Percentiles rank a stretch among this genome's conserved stretches.
These are phyloP conservation scores for Apamea monoglypha DNA, from an alignment of 2,888 invertebrate genomes.

Conservation along the genomic window DNA sequence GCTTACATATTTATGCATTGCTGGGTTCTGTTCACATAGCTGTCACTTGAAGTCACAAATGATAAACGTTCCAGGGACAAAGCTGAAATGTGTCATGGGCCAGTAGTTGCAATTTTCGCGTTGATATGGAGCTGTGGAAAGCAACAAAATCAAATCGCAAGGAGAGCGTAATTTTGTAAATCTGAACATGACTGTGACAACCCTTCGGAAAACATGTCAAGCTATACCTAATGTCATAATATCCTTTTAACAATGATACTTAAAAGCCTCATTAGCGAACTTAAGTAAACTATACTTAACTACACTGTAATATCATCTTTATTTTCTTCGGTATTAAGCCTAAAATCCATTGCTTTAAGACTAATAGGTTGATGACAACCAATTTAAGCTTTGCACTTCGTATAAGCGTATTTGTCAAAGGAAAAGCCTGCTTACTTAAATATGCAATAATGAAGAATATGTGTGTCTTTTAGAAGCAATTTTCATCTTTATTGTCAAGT, in stretches of 20 bases:
- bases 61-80: background rate
- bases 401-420: constrained; percentile 24
- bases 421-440: constrained; percentile 6
- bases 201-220: constrained; percentile 4
- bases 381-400: constrained; percentile 36
- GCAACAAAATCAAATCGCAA: background rate
- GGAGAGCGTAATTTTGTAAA: constrained; percentile 1
- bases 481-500: constrained; percentile 31
- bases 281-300: constrained; percentile 19
- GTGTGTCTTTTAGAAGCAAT: background rate
- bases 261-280: constrained; percentile 38
- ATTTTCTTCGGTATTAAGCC: fast-evolving
- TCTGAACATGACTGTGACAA: background rate
- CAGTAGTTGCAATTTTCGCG: background rate
- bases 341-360: constrained; percentile 1
- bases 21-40: too few relatives aligned
- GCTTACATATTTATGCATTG: too few relatives aligned
- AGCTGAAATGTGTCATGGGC: background rate
- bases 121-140: background rate
- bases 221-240: constrained; percentile 33
- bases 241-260: constrained; percentile 41
- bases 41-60: too few relatives aligned
- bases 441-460: constrained; percentile 6
- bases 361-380: constrained; percentile 26
- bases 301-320: constrained; percentile 14